phyloP scores from a whole-genome alignment of 2,113 vertebrate genomes.

The Cepphus grylle region DNA sequence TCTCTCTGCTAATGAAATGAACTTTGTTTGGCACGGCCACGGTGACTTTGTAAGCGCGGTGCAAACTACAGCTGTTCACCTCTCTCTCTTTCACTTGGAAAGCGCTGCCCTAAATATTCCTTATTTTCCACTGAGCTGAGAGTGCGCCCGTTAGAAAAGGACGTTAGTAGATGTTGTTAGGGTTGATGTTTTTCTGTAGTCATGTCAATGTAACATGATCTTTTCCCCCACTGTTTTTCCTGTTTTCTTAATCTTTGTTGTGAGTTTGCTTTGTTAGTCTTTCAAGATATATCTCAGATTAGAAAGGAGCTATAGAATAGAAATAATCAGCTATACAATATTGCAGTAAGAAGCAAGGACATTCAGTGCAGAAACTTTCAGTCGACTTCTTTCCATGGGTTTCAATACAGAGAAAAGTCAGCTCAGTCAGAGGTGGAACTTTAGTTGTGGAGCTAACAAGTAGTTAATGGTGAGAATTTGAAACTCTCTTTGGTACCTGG shows the following conservation, averaged over 20 bases:
- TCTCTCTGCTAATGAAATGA: neutral
- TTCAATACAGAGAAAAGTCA: neutral
- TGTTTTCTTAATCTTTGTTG: neutral
- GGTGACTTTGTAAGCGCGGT: rapidly evolving
- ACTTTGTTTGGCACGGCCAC: neutral
- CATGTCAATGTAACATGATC: neutral
- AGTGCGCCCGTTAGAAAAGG: neutral
- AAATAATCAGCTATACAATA: neutral
- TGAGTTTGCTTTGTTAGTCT: neutral
- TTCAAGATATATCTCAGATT: neutral
- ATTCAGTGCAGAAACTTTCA: neutral
- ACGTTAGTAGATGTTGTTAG: rapidly evolving
- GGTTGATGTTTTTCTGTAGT: neutral
- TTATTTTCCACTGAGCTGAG: neutral
- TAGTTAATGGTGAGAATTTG: neutral
- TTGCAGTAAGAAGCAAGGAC: neutral
- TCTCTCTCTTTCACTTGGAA: neutral
- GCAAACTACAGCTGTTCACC: neutral
- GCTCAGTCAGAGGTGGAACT: neutral
- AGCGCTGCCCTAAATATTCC: neutral
- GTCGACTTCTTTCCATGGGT: neutral
- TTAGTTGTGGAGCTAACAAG: neutral
- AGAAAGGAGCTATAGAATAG: neutral
- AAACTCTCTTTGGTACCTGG: neutral
- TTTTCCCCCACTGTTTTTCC: neutral